Conservation (phyloP, 2,797 vertebrate species). For the Eulemur rubriventer region DNA sequence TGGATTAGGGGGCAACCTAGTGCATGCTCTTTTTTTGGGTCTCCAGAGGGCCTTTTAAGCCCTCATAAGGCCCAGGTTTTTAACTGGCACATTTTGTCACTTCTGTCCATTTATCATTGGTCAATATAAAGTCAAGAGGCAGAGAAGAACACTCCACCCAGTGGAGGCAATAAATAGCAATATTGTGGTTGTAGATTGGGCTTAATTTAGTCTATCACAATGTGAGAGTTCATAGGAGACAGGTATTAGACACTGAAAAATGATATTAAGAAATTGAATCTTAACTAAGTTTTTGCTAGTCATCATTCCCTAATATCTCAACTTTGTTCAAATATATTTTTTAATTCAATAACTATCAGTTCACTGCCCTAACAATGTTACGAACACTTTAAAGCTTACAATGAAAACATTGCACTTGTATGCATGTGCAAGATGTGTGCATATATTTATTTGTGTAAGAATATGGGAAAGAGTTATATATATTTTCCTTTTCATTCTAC, state of each 20-base stretch:
- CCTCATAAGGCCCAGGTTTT: not conserved
- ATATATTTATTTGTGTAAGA: not conserved
- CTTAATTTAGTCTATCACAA: not conserved
- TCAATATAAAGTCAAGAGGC: not conserved
- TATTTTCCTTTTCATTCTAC: not conserved
- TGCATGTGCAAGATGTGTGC: not conserved
- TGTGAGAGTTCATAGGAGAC: not conserved
- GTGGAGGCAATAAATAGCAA: not conserved
- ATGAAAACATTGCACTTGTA: not conserved
- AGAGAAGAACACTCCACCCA: not conserved
- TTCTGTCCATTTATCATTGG: not conserved
- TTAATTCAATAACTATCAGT: not conserved
- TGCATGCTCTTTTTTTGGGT: not conserved
- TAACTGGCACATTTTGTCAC: not conserved
- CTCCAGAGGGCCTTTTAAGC: not conserved
- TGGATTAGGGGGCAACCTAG: not conserved
- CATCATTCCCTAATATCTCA: not conserved
- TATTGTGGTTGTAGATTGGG: not conserved
- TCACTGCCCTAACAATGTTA: not conserved
- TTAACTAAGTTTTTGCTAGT: not conserved
- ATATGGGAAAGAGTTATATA: not conserved
- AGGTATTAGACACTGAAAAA: not conserved
- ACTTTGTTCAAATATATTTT: not conserved
- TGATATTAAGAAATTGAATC: not conserved
- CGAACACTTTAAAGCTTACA: not conserved